Percentiles rank a stretch among this genome's conserved stretches.
Conservation (phyloP, 2,888 invertebrate genomes). For the Invenusta paracnida region DNA sequence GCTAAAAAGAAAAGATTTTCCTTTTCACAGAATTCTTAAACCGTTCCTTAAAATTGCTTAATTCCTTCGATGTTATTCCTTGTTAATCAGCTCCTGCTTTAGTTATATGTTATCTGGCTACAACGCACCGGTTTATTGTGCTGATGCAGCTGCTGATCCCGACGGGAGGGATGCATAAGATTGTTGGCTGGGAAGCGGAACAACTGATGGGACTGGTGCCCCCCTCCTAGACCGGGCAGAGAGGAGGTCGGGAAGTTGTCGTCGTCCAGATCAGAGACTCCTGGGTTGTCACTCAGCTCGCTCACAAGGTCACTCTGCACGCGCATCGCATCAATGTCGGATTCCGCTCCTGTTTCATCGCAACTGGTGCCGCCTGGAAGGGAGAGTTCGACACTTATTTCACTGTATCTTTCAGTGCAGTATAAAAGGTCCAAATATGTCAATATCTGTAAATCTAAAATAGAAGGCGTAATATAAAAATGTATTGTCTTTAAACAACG, state of each 20-base stretch:
- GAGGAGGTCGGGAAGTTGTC: constrained; percentile 22
- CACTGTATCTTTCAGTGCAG: background rate
- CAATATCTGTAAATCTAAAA: no score
- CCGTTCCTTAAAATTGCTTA: no score
- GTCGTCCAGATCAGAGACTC: constrained; percentile 33
- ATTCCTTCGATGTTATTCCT: no score
- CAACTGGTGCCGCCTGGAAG: background rate
- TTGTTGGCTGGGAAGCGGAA: constrained; percentile 34
- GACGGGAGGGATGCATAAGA: background rate
- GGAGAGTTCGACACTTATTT: background rate
- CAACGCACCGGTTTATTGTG: no score
- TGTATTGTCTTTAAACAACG: no score
- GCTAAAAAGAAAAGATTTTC: no score
- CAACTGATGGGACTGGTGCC: background rate
- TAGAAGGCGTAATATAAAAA: no score
- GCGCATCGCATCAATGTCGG: constrained; percentile 27
- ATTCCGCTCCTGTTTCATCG: constrained; percentile 7
- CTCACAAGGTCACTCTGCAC: constrained; percentile 36
- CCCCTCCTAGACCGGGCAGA: background rate
- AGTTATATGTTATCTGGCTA: no score
- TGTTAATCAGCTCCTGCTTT: no score
- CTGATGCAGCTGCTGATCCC: background rate
- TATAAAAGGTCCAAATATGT: background rate
- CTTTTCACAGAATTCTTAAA: no score
- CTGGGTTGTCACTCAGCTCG: constrained; percentile 30